Percentiles rank a stretch among this genome's conserved stretches.
Evolutionary conservation across 2,797 vertebrate genomes (phyloP).

Genomic region (Oreochromis grahami): DNA sequence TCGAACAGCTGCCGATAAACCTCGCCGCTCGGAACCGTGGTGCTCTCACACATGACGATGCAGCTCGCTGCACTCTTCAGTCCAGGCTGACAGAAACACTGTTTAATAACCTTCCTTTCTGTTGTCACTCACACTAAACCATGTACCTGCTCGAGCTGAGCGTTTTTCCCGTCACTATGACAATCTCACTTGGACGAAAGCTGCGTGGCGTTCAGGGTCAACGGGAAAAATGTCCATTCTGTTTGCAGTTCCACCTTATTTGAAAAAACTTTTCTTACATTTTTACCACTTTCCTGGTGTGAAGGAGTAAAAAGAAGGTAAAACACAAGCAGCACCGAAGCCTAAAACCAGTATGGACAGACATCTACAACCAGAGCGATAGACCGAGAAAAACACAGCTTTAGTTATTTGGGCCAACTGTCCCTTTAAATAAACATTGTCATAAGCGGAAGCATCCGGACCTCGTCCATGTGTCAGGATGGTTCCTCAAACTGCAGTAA

Average conservation of each 20-base stretch:
- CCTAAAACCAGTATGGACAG: neutral
- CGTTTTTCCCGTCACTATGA: neutral
- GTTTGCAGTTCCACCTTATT: neutral
- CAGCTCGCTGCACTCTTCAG: neutral
- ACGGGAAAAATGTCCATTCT: too few species aligned
- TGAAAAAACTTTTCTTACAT: neutral
- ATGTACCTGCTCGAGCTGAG: neutral
- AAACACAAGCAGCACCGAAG: neutral
- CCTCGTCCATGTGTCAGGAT: neutral
- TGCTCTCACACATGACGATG: neutral
- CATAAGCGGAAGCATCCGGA: neutral
- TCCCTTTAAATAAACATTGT: neutral
- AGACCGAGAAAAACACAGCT: neutral
- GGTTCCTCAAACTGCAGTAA: neutral
- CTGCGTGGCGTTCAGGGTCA: neutral
- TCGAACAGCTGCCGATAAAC: constrained; percentile 75
- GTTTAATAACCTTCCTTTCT: neutral
- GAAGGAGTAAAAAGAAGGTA: neutral
- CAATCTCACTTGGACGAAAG: neutral
- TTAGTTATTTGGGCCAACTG: neutral
- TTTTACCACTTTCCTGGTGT: neutral
- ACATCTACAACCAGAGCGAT: neutral
- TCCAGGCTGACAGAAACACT: neutral
- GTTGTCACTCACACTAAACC: neutral
- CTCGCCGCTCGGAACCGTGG: constrained; percentile 54